Conservation (phyloP, 2,797 vertebrate species). For the Glossophaga mutica region DNA sequence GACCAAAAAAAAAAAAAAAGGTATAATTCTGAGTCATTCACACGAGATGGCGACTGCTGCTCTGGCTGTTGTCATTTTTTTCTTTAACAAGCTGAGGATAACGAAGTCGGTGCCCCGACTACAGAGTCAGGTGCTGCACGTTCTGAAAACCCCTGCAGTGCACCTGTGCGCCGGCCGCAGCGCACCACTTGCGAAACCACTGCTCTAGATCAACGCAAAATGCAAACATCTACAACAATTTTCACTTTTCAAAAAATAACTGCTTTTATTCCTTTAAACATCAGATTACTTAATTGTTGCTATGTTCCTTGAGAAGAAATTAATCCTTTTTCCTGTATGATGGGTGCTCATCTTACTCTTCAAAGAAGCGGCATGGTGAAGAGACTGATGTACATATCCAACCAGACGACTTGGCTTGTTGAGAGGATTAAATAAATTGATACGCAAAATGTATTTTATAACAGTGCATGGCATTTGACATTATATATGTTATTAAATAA, state of each 20-base stretch:
- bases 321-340: background rate
- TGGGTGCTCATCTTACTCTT: background rate
- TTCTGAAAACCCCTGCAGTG: background rate
- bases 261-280: background rate
- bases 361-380: background rate
- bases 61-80: background rate
- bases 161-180: too few relatives aligned
- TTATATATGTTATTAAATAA: background rate
- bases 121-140: background rate
- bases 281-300: background rate
- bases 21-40: background rate
- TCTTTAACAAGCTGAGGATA: background rate
- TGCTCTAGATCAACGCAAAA: background rate
- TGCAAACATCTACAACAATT: background rate
- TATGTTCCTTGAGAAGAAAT: background rate
- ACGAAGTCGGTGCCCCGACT: background rate
- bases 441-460: background rate
- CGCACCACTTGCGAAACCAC: background rate
- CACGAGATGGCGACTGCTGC: background rate
- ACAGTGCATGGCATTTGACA: background rate
- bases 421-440: background rate
- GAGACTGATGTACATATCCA: background rate
- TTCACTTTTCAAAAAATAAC: background rate
- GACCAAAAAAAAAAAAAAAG: background rate
- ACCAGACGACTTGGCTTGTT: background rate